phyloP scores from a whole-genome alignment of 2,113 vertebrate species.

The Phylloscopus trochiloides region DNA sequence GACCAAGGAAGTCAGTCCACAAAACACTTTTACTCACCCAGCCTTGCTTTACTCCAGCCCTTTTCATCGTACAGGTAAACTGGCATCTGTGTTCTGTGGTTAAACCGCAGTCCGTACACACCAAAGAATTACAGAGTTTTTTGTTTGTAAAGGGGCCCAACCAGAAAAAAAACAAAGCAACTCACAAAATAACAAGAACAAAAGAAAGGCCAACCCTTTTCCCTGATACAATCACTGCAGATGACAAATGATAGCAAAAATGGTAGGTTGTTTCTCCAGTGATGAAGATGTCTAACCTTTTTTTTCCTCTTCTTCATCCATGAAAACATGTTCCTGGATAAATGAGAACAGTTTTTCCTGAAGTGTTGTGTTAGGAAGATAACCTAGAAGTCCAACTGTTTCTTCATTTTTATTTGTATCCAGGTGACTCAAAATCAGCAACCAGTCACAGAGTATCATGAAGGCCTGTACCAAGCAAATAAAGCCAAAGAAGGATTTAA shows the following conservation, averaged over 20 bases:
- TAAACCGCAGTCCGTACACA: not conserved
- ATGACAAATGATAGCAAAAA: not conserved
- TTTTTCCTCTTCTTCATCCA: constrained; percentile 61
- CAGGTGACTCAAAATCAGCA: constrained; percentile 83
- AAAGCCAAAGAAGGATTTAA: not conserved
- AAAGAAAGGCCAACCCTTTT: not conserved
- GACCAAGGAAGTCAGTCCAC: not conserved
- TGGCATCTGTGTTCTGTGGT: not conserved
- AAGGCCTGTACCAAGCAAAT: constrained; percentile 78
- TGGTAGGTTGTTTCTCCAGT: not conserved
- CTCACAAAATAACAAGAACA: not conserved
- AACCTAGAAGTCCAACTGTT: constrained; percentile 61
- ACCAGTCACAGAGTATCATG: constrained; percentile 82
- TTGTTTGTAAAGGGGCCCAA: not conserved
- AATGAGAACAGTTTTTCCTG: constrained; percentile 83
- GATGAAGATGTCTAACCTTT: constrained; percentile 67
- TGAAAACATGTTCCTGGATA: constrained; percentile 77
- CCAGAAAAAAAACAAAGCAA: not conserved
- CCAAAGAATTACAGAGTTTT: not conserved
- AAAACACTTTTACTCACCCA: not conserved
- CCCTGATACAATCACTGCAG: not conserved
- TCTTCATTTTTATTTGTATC: constrained; percentile 70
- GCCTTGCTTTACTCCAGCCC: not conserved
- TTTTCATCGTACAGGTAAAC: not conserved
- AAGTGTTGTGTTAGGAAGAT: constrained; percentile 78